These are phyloP conservation scores for Knipowitschia caucasica DNA, from an alignment of 2,797 vertebrate genomes.

Conservation along the genomic window DNA sequence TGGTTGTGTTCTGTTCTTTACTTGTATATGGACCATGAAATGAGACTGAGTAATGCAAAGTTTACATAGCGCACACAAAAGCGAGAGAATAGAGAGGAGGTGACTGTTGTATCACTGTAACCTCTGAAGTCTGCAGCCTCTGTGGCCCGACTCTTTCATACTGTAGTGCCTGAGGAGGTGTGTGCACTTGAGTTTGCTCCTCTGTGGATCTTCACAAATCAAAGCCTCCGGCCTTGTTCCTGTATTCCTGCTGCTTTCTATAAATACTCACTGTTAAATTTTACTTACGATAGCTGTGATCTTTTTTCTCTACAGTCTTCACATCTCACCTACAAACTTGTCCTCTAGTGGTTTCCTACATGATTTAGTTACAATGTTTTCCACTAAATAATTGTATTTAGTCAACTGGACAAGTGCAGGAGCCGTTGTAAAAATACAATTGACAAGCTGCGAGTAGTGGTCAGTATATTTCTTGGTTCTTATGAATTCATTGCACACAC, in stretches of 20 bases:
- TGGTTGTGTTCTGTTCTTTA: no score
- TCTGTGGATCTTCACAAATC: conserved; percentile 14
- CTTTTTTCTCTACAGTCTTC: conserved; percentile 2
- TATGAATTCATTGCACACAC: neutral
- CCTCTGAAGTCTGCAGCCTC: conserved; percentile 17
- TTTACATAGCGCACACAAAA: conserved; percentile 1
- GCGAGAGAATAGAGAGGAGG: conserved; percentile 3
- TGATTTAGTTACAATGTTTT: no score
- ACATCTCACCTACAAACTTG: neutral
- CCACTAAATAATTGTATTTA: no score
- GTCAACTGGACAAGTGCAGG: no score
- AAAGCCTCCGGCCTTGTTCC: conserved; percentile 12
- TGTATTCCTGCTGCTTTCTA: conserved; percentile 30
- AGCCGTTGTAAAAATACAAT: no score
- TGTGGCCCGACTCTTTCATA: conserved; percentile 20
- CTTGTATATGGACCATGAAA: no score
- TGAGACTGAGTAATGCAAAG: conserved; percentile 2
- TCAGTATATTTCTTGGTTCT: no score
- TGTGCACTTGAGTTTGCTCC: conserved; percentile 6
- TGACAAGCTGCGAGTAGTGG: no score
- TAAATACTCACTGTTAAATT: conserved; percentile 40
- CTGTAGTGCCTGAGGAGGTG: conserved; percentile 16
- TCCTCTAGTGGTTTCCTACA: neutral
- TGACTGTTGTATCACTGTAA: conserved; percentile 15
- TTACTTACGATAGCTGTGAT: conserved; percentile 22